Evolutionary conservation across 2,888 invertebrate genomes (phyloP).

Genomic region (Ctenicera cuprea): DNA sequence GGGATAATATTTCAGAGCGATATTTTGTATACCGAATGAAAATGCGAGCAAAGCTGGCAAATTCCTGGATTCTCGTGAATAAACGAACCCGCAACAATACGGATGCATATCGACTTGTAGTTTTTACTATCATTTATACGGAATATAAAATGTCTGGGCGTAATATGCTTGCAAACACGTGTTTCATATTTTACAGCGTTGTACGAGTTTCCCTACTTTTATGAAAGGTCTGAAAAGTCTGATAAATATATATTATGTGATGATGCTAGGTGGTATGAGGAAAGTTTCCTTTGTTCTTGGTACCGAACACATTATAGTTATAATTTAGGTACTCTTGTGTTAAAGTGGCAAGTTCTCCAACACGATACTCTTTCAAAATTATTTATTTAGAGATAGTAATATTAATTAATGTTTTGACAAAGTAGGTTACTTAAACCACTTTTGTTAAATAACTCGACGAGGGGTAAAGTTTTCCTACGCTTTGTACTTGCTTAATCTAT

Average conservation of each 20-base stretch:
- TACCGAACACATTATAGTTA: background rate
- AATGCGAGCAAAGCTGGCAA: background rate
- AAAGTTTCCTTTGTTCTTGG: constrained; percentile 4
- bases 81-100: background rate
- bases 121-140: constrained; percentile 4
- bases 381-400: background rate
- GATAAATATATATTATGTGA: constrained; percentile 22
- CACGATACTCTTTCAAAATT: too few species aligned
- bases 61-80: background rate
- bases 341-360: too few species aligned
- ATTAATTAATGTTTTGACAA: too few species aligned
- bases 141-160: constrained; percentile 5
- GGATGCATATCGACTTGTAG: background rate
- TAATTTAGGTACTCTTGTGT: background rate
- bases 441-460: too few species aligned
- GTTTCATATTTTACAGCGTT: constrained; percentile 23
- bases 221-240: constrained; percentile 13
- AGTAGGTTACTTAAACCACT: too few species aligned
- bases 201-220: constrained; percentile 1
- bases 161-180: constrained; percentile 23
- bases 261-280: background rate
- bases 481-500: background rate
- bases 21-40: constrained; percentile 5
- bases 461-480: background rate
- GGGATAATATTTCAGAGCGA: background rate